phyloP scores from a whole-genome alignment of 1,140 invertebrate species.

The Trichomalopsis sarcophagae region DNA sequence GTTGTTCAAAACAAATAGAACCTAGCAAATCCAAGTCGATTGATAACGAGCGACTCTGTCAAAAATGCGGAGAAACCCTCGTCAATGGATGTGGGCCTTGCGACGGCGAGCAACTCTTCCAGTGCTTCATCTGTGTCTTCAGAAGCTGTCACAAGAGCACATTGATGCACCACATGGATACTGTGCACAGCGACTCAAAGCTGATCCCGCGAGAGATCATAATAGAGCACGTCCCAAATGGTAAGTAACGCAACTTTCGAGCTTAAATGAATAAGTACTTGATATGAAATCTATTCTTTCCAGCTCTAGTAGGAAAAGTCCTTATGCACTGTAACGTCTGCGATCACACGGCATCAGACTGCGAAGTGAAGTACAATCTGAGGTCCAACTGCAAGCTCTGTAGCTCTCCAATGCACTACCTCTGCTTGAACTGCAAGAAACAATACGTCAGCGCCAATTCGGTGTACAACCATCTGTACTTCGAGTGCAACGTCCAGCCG shows the following conservation, averaged over 20 bases:
- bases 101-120: background rate
- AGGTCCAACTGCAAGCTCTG: background rate
- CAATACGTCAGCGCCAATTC: background rate
- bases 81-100: background rate
- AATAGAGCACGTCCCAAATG: background rate
- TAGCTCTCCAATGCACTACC: background rate
- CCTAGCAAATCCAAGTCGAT: too few relatives aligned
- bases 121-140: background rate
- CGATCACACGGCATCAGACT: background rate
- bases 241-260: background rate
- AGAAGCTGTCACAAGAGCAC: slow-evolving; percentile 9
- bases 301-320: background rate
- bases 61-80: background rate
- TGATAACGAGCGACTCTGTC: background rate
- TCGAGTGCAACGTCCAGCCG: background rate
- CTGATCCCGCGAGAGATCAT: too few relatives aligned
- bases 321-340: background rate
- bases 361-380: background rate
- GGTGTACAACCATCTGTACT: background rate
- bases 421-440: background rate
- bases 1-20: too few relatives aligned
- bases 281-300: background rate
- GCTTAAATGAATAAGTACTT: background rate
- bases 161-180: background rate
- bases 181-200: background rate